Evolutionary conservation across 2,797 vertebrate species (phyloP), one percentile per base, ranked within the genome.

Genomic region (Cossypha dichroa): DNA sequence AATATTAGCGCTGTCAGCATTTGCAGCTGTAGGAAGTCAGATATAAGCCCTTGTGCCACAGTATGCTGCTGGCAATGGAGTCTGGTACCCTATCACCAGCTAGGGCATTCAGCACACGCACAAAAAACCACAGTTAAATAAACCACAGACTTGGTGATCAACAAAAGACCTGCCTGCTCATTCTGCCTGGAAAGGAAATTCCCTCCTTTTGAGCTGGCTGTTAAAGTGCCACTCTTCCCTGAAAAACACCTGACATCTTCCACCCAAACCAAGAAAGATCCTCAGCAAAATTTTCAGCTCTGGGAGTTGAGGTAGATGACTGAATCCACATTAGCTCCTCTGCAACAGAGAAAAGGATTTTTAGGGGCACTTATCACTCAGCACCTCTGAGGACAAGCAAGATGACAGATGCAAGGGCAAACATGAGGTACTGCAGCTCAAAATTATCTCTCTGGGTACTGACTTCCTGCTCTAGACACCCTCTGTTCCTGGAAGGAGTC

Each of bases 11-110:
- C 56, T 89, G 68, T 88, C 58, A 89, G 40, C 5, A 0, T 85
- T 74, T 77, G 49, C 90, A 89, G 72, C 81, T 91, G 88, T 93
- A 94, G 92, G 93, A 97, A 96, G 85, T 92, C 92, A 97, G 92
- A 93, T 94, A 96, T n/a, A 87, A 88, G 54, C 60, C 34, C 29
- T 41, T 62, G 49, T 51, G 34, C 34, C 63, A 93, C 59, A 77
- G 64, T 23, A 68, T 2, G 0, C 83, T 88, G 51, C 45, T 85
- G 51, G 45, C 74, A 85, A 41, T 46, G 59, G 70, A 86, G 52
- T 41, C 63, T 54, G 55, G 63, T 52, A 94, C 60, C 59, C 83
- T 82, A 74, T 85, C 72, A 60, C 49, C 45, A 93, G 40, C 40
- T 69, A 79, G 31, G 22, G 23, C 26, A 51, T 49, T 76, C 48